Evolutionary conservation across 2,888 invertebrate genomes (phyloP), one percentile per base, ranked within the genome.

Genomic region (Ferrisia virgata): DNA sequence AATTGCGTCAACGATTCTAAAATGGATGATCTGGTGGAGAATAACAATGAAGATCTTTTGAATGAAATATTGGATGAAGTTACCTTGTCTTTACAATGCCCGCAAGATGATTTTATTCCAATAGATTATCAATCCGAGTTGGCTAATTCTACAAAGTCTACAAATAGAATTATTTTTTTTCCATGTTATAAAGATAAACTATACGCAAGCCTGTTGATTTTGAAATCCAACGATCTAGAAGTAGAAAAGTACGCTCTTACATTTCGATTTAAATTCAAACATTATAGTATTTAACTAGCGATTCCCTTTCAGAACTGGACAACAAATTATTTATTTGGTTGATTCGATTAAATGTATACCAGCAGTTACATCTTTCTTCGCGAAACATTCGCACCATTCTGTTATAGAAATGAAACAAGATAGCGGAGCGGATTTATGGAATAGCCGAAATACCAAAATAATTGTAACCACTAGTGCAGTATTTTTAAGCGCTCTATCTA

Each of bases 181-280:
- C 83, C 83, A 1, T 13, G 22, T 2, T 31, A 47, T 40, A 33
- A 47, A 28, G 83, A 83, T 76, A 83, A 83, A 72, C 25, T 83
- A 11, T 47, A 76, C 40, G 33, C 33, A 5, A 31, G 40, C 11
- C 18, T 53, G 1, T 11, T 25, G 18, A 47, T 47, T 11, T 47
- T 80, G 28, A 80, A 80, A 31, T 80, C 11, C 9, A 22, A 6
- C 18, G 6, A n/a, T 6, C 6, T 5, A 11, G 80, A 80, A n/a
- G 1, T 47, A 5, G 33, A 31, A 28, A 47, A 79, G 80, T 80
- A 47, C 15, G 53, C 13, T n/a, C n/a, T n/a, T n/a, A 15, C 13
- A 79, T 8, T 18, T n/a, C 18, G 36, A 18, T 9, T 8, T n/a
- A 15, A 18, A 0, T 5, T 15, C 0, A 18, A 6, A 5, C 6